Conservation (phyloP, 2,888 invertebrate species). For the Sepioteuthis lessoniana region DNA sequence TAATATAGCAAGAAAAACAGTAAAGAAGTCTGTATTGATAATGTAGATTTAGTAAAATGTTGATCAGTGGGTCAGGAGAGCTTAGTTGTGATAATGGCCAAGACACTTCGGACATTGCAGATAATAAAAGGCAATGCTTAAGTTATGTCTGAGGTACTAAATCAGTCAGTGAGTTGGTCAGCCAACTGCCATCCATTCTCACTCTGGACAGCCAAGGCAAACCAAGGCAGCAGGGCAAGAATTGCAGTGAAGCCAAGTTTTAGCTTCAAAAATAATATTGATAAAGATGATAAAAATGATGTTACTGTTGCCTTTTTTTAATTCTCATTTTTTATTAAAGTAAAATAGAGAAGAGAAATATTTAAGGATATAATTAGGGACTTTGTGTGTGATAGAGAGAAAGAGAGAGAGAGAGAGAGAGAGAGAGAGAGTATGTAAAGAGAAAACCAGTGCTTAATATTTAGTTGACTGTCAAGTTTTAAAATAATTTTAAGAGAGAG, state of each 20-base stretch:
- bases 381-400: neutral
- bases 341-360: neutral
- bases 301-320: neutral
- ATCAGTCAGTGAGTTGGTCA: neutral
- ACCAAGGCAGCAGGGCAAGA: neutral
- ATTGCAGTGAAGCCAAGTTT: neutral
- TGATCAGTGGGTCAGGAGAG: neutral
- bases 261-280: neutral
- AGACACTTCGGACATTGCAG: neutral
- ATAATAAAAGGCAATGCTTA: slow-evolving; percentile 10
- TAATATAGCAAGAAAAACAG: neutral
- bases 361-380: neutral
- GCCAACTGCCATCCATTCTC: slow-evolving; percentile 17
- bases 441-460: neutral
- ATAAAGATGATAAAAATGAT: slow-evolving; percentile 4
- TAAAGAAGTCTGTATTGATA: slow-evolving; percentile 16
- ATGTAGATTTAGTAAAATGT: neutral
- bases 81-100: neutral
- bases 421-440: neutral
- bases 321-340: neutral
- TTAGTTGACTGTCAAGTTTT: neutral
- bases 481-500: neutral
- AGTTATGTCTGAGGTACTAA: slow-evolving; percentile 33
- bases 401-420: neutral
- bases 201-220: neutral